These are phyloP conservation scores for Cardiocondyla obscurior DNA, from an alignment of 1,140 invertebrate species.

Conservation along the genomic window DNA sequence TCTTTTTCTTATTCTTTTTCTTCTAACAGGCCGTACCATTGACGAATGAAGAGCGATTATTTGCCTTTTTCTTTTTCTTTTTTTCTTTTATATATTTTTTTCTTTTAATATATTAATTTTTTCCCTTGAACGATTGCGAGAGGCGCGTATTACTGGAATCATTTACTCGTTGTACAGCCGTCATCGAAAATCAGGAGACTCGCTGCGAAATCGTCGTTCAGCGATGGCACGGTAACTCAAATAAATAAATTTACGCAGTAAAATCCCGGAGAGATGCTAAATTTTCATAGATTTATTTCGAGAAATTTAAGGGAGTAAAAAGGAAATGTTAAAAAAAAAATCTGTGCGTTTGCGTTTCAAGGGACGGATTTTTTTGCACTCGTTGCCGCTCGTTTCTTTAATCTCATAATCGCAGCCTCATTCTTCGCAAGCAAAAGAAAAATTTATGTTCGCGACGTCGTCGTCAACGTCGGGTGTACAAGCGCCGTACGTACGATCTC, in stretches of 20 bases:
- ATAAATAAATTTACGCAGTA: neutral
- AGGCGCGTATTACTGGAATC: neutral
- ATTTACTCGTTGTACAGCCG: neutral
- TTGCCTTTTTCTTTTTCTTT: too few relatives aligned
- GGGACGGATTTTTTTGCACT: constrained; percentile 72
- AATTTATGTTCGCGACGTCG: constrained; percentile 59
- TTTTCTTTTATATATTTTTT: too few relatives aligned
- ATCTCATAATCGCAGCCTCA: constrained; percentile 58
- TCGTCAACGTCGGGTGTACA: constrained; percentile 48
- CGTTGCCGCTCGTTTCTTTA: constrained; percentile 28
- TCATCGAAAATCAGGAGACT: neutral
- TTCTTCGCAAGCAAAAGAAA: constrained; percentile 74
- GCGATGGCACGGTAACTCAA: neutral
- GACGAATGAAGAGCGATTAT: too few relatives aligned
- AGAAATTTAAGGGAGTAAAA: constrained; percentile 36
- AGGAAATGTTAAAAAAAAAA: constrained; percentile 70
- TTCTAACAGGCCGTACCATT: too few relatives aligned
- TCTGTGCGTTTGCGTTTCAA: too few relatives aligned
- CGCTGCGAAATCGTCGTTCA: neutral
- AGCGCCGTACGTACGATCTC: constrained; percentile 20
- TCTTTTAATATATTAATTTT: too few relatives aligned
- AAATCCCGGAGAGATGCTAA: constrained; percentile 37
- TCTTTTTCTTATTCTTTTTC: too few relatives aligned
- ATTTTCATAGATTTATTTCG: neutral
- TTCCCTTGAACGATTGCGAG: neutral